Conservation (phyloP, 2,888 invertebrate species). For the Perithous albicinctus region DNA sequence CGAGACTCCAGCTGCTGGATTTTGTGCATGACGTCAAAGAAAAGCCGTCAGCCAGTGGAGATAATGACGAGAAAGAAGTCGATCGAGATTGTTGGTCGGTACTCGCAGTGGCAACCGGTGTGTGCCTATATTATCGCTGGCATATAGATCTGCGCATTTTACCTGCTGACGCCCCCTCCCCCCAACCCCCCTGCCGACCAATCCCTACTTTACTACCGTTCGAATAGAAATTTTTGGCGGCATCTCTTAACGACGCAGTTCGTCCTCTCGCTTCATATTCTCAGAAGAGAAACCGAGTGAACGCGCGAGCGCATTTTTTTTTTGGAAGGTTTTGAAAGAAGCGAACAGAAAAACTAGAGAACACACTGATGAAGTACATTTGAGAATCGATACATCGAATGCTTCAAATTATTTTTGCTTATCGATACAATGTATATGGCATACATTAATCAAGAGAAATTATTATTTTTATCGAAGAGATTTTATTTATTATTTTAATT, state of each 20-base stretch:
- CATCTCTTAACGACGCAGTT: constrained; percentile 7
- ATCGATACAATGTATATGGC: background rate
- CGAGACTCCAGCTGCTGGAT: background rate
- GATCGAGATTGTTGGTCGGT: constrained; percentile 2
- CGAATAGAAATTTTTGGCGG: constrained; percentile 30
- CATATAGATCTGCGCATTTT: background rate
- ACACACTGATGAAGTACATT: background rate
- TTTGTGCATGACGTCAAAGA: background rate
- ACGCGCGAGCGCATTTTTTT: constrained; percentile 2
- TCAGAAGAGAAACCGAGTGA: constrained; percentile 46
- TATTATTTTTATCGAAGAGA: too few species aligned
- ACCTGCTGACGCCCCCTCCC: constrained; percentile 5
- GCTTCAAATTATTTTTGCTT: background rate
- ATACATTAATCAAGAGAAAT: too few species aligned
- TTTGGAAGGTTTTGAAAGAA: background rate
- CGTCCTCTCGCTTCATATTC: constrained; percentile 32
- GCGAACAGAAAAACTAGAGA: constrained; percentile 9
- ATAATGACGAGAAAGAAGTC: background rate
- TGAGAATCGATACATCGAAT: background rate
- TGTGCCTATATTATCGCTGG: background rate
- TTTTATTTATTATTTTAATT: too few species aligned
- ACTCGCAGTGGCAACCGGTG: background rate
- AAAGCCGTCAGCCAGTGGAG: background rate
- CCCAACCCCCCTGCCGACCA: too few species aligned
- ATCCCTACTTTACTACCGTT: background rate